Conservation (phyloP, 2,113 vertebrate species). For the Microtus richardsoni region DNA sequence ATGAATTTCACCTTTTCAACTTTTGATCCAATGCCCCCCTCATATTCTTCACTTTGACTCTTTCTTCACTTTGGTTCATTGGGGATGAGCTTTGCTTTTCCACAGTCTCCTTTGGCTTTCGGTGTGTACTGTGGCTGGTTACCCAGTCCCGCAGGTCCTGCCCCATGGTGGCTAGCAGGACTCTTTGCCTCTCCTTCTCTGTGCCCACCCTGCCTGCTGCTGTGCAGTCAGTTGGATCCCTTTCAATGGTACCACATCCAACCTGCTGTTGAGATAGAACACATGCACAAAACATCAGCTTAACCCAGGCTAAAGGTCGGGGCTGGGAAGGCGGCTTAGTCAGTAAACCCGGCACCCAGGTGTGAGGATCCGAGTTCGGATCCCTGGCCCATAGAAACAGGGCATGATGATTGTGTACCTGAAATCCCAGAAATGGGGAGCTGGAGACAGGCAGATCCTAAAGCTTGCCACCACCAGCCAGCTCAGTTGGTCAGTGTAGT, state of each 20-base stretch:
- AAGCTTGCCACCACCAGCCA: too few relatives aligned
- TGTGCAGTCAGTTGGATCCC: not conserved
- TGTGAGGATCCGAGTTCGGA: not conserved
- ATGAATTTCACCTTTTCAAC: not conserved
- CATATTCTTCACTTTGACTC: not conserved
- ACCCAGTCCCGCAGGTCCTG: not conserved
- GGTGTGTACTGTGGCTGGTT: not conserved
- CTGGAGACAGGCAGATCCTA: not conserved
- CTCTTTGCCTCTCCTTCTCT: not conserved
- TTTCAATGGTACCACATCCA: not conserved
- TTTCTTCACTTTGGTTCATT: not conserved
- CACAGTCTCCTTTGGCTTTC: not conserved
- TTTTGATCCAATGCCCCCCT: too few relatives aligned
- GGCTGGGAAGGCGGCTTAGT: too few relatives aligned
- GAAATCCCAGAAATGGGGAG: not conserved
- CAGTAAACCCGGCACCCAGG: not conserved
- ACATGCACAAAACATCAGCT: not conserved
- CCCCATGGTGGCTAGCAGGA: not conserved
- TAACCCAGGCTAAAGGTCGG: not conserved
- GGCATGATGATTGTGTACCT: not conserved
- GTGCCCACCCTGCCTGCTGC: not conserved
- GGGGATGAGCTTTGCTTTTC: not conserved
- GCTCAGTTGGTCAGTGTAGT: not conserved
- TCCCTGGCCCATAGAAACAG: not conserved
- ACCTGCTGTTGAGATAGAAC: not conserved